Conservation (phyloP, 2,888 invertebrate genomes). For the Drosophila merina region DNA sequence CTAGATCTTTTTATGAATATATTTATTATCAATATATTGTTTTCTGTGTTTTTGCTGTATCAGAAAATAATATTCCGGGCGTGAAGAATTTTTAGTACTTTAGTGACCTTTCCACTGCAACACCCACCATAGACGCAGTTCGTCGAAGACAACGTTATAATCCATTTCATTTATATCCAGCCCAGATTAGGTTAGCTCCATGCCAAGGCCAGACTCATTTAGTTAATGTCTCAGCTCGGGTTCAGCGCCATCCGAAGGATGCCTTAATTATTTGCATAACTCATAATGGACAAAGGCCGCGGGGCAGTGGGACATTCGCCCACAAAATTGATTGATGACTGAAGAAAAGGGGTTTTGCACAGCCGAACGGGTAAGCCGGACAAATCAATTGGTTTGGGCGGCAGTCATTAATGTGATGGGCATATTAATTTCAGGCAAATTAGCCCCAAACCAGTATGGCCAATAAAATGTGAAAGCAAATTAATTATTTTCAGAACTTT, state of each 20-base stretch:
- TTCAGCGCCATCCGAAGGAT: constrained; percentile 33
- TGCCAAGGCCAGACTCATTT: constrained; percentile 48
- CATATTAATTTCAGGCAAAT: constrained; percentile 44
- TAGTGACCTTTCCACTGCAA: constrained; percentile 18
- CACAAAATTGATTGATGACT: constrained; percentile 40
- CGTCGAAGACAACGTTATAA: constrained; percentile 26
- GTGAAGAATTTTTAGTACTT: constrained; percentile 39
- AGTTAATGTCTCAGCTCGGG: constrained; percentile 53
- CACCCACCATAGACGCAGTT: background rate
- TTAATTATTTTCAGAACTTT: constrained; percentile 38
- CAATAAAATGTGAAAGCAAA: constrained; percentile 16
- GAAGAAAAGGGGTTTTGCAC: constrained; percentile 3
- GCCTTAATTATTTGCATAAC: constrained; percentile 75
- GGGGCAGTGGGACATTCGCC: constrained; percentile 27
- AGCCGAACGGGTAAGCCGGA: constrained; percentile 27
- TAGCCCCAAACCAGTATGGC: constrained; percentile 25
- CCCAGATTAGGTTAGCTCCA: constrained; percentile 28
- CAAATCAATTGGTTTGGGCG: constrained; percentile 35
- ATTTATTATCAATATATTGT: background rate
- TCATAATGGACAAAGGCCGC: constrained; percentile 44
- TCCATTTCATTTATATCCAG: constrained; percentile 44
- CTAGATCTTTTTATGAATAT: no score
- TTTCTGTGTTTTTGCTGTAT: constrained; percentile 8
- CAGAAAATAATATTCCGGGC: constrained; percentile 9
- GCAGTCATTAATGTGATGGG: constrained; percentile 45